phyloP scores from a whole-genome alignment of 2,888 invertebrate genomes.

The Chymomyza amoena region DNA sequence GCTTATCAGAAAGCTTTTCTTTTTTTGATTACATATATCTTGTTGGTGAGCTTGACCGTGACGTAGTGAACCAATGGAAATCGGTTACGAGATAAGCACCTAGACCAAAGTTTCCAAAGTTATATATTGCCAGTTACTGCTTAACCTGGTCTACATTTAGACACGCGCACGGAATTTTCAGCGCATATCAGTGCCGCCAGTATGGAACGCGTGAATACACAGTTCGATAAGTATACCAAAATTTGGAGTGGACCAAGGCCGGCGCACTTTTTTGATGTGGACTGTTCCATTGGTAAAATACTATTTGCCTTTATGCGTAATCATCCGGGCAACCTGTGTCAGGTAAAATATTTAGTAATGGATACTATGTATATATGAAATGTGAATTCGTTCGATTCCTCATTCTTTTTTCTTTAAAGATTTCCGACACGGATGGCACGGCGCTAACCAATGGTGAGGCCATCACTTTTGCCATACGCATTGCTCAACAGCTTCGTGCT shows the following conservation, averaged over 20 bases:
- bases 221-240: slow-evolving; percentile 75
- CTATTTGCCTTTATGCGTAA: slow-evolving; percentile 74
- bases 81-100: slow-evolving; percentile 42
- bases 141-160: slow-evolving; percentile 14
- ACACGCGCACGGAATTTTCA: background rate
- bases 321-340: slow-evolving; percentile 68
- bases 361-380: background rate
- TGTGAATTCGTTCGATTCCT: background rate
- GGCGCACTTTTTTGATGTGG: slow-evolving; percentile 68
- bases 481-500: slow-evolving; percentile 70
- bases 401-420: slow-evolving; percentile 41
- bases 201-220: slow-evolving; percentile 65
- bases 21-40: background rate
- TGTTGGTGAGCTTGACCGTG: slow-evolving; percentile 29
- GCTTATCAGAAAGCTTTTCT: background rate
- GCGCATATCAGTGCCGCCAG: slow-evolving; percentile 19
- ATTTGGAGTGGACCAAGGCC: slow-evolving; percentile 75
- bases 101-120: background rate
- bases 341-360: slow-evolving; percentile 47
- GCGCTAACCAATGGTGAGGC: slow-evolving; percentile 72
- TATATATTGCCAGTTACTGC: slow-evolving; percentile 40
- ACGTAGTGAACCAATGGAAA: slow-evolving; percentile 55
- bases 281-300: slow-evolving; percentile 75
- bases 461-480: slow-evolving; percentile 70
- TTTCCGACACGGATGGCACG: slow-evolving; percentile 72